These are phyloP conservation scores for Andrena cerasifolii DNA, from an alignment of 1,140 invertebrate species.

Conservation along the genomic window DNA sequence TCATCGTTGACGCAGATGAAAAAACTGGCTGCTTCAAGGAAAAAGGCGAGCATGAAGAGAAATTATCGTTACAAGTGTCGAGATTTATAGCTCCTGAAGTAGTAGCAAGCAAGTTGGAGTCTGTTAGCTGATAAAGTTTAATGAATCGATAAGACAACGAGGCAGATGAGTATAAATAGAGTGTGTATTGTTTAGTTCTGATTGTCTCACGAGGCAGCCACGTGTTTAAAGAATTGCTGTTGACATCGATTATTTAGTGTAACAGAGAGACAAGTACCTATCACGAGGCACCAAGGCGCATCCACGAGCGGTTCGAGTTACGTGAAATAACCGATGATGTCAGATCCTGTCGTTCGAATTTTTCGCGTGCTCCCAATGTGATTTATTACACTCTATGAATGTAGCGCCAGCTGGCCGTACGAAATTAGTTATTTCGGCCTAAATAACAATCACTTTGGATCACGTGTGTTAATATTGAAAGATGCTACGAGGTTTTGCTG, in stretches of 20 bases:
- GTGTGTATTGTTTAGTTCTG: constrained; percentile 2
- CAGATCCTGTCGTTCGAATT: background rate
- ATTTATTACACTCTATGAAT: background rate
- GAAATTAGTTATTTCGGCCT: no score
- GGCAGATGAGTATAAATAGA: background rate
- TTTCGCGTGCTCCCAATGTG: background rate
- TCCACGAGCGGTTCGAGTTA: background rate
- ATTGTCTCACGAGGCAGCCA: constrained; percentile 39
- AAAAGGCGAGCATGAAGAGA: background rate
- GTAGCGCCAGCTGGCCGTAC: background rate
- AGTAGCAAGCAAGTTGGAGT: background rate
- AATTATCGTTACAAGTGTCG: no score
- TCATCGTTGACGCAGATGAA: no score
- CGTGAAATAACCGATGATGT: constrained; percentile 19
- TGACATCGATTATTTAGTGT: constrained; percentile 37
- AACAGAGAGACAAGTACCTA: constrained; percentile 34
- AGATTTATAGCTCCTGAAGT: background rate
- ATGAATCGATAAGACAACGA: constrained; percentile 7
- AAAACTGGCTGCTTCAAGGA: no score
- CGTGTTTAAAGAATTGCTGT: constrained; percentile 31
- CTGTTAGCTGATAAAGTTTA: background rate
- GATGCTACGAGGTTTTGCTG: no score
- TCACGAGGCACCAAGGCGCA: constrained; percentile 38
- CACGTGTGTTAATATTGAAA: no score
- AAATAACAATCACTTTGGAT: no score